phyloP scores from a whole-genome alignment of 1,140 invertebrate genomes.

The Camponotus floridanus region DNA sequence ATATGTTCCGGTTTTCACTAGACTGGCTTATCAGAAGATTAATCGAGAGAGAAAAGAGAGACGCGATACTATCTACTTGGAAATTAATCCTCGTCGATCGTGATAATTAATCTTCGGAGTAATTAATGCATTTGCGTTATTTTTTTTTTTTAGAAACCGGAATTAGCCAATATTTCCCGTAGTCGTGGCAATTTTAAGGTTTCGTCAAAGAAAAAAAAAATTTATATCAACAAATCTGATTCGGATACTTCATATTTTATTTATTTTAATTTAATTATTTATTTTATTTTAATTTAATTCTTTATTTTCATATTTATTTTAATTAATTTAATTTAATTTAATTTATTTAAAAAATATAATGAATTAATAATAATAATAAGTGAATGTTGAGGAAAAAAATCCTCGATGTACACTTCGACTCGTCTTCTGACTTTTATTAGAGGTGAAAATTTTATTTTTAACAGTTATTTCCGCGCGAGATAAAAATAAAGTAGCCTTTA shows the following conservation, averaged over 20 bases:
- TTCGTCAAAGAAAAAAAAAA: neutral
- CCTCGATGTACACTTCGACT: too few relatives aligned
- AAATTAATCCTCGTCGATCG: constrained; percentile 33
- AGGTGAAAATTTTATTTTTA: constrained; percentile 32
- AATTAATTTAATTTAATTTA: too few relatives aligned
- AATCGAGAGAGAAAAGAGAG: constrained; percentile 14
- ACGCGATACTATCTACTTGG: constrained; percentile 13
- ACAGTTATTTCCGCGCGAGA: constrained; percentile 31
- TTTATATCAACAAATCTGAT: neutral
- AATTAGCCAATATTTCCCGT: neutral
- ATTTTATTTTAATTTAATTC: too few relatives aligned
- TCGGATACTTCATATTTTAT: neutral
- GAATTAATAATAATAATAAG: too few relatives aligned
- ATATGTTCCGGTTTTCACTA: constrained; percentile 1
- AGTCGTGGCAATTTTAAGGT: neutral
- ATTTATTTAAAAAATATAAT: too few relatives aligned
- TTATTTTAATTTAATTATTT: neutral
- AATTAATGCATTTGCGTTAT: neutral
- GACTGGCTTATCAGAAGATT: constrained; percentile 24
- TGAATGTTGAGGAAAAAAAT: neutral
- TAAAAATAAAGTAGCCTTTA: constrained; percentile 57
- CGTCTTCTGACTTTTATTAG: neutral
- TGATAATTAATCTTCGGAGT: constrained; percentile 45
- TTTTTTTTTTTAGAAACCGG: neutral
- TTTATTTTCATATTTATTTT: too few relatives aligned